Conservation (phyloP, 2,797 vertebrate species). For the Babyrousa celebensis region DNA sequence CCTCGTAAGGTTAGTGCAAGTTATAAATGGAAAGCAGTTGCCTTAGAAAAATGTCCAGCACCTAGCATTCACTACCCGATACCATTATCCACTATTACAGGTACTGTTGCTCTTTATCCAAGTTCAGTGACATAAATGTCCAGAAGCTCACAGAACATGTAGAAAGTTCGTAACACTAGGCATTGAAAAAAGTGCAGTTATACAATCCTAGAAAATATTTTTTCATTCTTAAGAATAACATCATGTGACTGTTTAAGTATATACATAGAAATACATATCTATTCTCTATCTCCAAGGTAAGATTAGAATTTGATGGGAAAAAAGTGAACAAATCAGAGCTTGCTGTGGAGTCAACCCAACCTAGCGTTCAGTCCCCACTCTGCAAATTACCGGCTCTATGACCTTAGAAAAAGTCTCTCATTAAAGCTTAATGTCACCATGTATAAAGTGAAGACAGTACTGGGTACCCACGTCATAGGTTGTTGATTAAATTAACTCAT, state of each 20-base stretch:
- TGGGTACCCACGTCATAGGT: neutral
- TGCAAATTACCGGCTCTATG: neutral
- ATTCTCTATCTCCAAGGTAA: neutral
- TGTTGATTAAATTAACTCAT: neutral
- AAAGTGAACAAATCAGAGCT: neutral
- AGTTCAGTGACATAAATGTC: neutral
- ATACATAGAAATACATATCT: neutral
- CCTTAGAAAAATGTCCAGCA: neutral
- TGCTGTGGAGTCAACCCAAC: neutral
- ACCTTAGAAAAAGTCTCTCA: neutral
- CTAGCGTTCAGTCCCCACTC: neutral
- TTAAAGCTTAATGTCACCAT: neutral
- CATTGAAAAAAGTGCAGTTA: neutral
- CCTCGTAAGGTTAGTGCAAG: neutral
- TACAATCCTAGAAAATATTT: neutral
- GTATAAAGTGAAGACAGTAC: neutral
- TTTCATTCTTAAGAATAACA: slow-evolving; percentile 30
- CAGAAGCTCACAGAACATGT: neutral
- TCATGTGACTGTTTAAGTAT: neutral
- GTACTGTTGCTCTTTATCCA: neutral
- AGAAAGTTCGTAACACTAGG: neutral
- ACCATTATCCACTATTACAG: neutral
- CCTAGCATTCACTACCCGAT: too few species aligned
- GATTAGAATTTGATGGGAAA: neutral
- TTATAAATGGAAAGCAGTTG: neutral